A percentile compares a stretch with the other conserved stretches of the same genome.
These are phyloP conservation scores for Columbina picui DNA, from an alignment of 2,113 vertebrate species.

Conservation along the genomic window DNA sequence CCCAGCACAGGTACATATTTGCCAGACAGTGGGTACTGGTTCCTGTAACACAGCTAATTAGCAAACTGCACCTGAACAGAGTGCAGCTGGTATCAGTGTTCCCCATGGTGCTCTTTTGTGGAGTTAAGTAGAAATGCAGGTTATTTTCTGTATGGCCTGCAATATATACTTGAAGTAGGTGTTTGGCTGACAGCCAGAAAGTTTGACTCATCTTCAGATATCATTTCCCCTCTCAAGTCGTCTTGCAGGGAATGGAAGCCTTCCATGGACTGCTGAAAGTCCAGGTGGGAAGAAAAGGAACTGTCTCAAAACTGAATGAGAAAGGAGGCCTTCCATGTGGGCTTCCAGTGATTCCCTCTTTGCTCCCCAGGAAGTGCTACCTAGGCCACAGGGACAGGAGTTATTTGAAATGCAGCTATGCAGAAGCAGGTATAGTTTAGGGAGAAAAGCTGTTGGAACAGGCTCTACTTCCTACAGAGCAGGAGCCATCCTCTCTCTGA, in stretches of 20 bases:
- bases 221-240: not conserved
- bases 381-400: not conserved
- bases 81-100: not conserved
- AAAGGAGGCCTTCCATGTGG: not conserved
- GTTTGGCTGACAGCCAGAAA: not conserved
- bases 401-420: not conserved
- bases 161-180: not conserved
- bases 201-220: not conserved
- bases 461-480: not conserved
- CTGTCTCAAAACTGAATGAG: not conserved
- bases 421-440: not conserved
- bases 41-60: not conserved
- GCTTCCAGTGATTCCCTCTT: not conserved
- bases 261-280: not conserved
- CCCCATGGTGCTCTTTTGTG: not conserved
- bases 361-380: not conserved
- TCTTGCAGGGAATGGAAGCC: not conserved
- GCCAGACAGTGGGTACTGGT: not conserved
- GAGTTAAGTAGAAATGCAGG: not conserved
- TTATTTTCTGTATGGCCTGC: not conserved
- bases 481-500: not conserved
- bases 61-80: not conserved
- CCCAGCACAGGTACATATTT: constrained; percentile 82
- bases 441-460: not conserved
- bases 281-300: not conserved